phyloP scores from a whole-genome alignment of 2,888 invertebrate genomes.

The Acleris holmiana region DNA sequence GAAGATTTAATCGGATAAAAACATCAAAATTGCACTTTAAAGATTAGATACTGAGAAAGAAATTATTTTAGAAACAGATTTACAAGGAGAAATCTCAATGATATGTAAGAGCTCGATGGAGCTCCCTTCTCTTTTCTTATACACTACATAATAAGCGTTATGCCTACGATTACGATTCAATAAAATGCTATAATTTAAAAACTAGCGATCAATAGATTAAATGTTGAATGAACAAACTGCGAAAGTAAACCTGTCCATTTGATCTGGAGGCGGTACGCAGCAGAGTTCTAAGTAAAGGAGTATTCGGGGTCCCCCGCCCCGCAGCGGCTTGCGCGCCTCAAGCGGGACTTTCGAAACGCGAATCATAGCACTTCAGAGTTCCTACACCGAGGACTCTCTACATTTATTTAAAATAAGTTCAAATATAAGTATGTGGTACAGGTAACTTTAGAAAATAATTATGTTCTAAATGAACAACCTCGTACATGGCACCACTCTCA shows the following conservation, averaged over 20 bases:
- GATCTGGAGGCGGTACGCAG: constrained; percentile 49
- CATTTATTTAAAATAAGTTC: constrained; percentile 45
- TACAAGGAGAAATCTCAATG: constrained; percentile 83
- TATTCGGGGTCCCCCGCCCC: constrained; percentile 32
- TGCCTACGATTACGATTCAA: constrained; percentile 69
- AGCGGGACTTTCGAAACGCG: constrained; percentile 41
- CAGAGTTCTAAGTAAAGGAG: constrained; percentile 41
- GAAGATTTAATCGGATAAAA: constrained; percentile 60
- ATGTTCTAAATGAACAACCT: constrained; percentile 77
- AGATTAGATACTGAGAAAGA: constrained; percentile 64
- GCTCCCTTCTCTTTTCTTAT: constrained; percentile 72
- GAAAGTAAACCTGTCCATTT: constrained; percentile 42
- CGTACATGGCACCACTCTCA: constrained; percentile 78
- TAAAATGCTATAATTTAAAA: constrained; percentile 67
- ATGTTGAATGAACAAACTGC: constrained; percentile 42
- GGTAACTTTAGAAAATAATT: constrained; percentile 74
- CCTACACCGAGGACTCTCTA: constrained; percentile 47
- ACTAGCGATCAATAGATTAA: constrained; percentile 64
- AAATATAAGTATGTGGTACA: constrained; percentile 39
- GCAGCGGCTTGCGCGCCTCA: constrained; percentile 40
- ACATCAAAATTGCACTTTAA: constrained; percentile 68
- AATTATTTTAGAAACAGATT: constrained; percentile 66
- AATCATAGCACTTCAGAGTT: constrained; percentile 40
- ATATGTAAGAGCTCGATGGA: constrained; percentile 82
- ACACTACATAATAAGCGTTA: constrained; percentile 79